Evolutionary conservation across 2,113 vertebrate species (phyloP), one percentile per base, ranked within the genome.

Genomic region (Leiothrix lutea): DNA sequence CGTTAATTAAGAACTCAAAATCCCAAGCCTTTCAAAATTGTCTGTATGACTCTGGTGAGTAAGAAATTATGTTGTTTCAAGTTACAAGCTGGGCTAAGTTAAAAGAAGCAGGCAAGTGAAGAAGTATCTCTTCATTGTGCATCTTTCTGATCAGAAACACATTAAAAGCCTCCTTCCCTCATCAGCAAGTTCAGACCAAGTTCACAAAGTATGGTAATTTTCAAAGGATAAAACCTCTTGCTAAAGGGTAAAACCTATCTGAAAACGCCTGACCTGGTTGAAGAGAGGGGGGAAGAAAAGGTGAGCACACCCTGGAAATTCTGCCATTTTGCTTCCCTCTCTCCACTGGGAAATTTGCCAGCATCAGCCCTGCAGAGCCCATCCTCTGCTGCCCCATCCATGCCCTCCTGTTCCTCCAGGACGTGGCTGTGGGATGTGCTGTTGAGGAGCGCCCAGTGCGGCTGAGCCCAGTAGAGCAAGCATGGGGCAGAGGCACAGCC

Each of bases 401-500:
- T 22, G 5, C 8, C 25, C 25, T 50, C 21, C 3, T 0, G 0
- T 18, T 31, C 14, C 36, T 44, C 31, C 31, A 14, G 26, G 44
- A 4, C 7, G 1, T 2, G 12, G 24, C 35, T 25, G 0, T 7
- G 25, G 42, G 35, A 29, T 48, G 24, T 24, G 42, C 6, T 12
- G 40, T 6, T 15, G 42, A 2, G 24, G 65, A 28, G 60, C 0
- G 0, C 16, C 2, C 4, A n/a, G 22, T 10, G 26, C 0, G 0
- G 67, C 67, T 14, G 26, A 54, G 58, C 48, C 18, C 18, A 18
- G 38, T 0, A 64, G 14, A 54, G n/a, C 17, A 38, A 54, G 47
- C 1, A 0, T 0, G 1, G 22, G 5, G 26, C 1, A 0, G 19
- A 73, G 40, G 23, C 28, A 36, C 4, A 15, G 40, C 19, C 26